These are phyloP conservation scores for Cranoglanis bouderius DNA, from an alignment of 2,113 vertebrate species.

Conservation along the genomic window DNA sequence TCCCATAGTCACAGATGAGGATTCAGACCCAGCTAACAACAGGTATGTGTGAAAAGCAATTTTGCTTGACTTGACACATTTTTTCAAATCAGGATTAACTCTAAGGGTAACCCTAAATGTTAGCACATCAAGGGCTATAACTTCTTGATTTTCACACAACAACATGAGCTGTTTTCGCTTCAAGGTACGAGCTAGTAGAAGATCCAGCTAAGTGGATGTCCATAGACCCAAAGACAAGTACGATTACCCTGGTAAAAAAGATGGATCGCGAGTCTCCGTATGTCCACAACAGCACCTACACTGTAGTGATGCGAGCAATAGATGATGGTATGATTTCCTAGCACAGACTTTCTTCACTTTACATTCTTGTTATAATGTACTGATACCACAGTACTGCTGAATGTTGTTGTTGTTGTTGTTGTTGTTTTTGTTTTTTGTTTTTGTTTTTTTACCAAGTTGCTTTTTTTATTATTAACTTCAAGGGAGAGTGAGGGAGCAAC, in stretches of 20 bases:
- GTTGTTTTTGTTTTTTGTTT: too few relatives aligned
- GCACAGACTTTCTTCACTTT: too few relatives aligned
- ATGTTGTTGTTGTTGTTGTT: too few relatives aligned
- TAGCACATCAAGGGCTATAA: neutral
- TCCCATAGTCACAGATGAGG: conserved; percentile 63
- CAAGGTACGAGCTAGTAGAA: conserved; percentile 66
- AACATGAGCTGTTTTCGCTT: neutral
- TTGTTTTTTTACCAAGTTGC: too few relatives aligned
- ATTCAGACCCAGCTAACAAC: conserved; percentile 52
- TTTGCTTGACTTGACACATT: neutral
- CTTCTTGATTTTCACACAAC: neutral
- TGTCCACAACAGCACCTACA: conserved; percentile 69
- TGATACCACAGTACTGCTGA: neutral
- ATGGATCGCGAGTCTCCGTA: conserved; percentile 76
- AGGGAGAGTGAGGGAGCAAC: neutral
- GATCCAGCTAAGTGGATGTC: conserved; percentile 76
- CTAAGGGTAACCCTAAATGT: neutral
- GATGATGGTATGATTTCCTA: conserved; percentile 71
- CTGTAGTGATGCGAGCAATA: conserved; percentile 64
- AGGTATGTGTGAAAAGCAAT: conserved; percentile 56
- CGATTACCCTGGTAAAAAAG: conserved; percentile 63
- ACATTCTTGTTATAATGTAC: neutral
- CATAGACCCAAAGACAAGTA: conserved; percentile 72
- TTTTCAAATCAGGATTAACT: neutral
- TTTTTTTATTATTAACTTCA: neutral